A percentile compares a stretch with the other conserved stretches of the same genome.
These are phyloP conservation scores for Genyomyrus donnyi DNA, from an alignment of 2,113 vertebrate genomes.

Conservation along the genomic window DNA sequence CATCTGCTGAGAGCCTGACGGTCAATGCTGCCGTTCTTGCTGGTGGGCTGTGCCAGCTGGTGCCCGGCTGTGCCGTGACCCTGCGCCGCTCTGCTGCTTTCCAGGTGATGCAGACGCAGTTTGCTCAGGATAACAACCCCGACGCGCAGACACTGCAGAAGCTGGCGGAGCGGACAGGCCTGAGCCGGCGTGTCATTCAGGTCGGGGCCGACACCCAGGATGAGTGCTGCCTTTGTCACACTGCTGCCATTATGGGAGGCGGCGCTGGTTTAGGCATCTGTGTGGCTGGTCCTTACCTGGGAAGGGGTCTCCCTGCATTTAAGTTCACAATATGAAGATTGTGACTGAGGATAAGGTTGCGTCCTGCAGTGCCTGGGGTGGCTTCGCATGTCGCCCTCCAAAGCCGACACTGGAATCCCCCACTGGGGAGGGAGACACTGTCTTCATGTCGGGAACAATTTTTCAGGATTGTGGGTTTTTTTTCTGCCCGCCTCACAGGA, in stretches of 20 bases:
- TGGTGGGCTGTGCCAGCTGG: too few relatives aligned
- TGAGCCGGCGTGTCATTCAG: constrained; percentile 97
- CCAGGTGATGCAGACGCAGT: constrained; percentile 98
- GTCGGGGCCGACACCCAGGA: constrained; percentile 47
- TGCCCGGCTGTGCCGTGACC: neutral
- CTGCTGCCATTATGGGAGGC: too few relatives aligned
- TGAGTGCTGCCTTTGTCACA: neutral
- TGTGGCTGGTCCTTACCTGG: neutral
- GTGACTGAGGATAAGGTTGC: neutral
- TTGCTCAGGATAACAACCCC: constrained; percentile 98
- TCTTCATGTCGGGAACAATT: neutral
- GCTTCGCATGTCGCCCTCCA: too few relatives aligned
- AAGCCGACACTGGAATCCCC: too few relatives aligned
- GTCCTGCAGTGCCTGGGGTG: neutral
- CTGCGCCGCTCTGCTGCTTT: neutral
- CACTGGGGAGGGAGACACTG: too few relatives aligned
- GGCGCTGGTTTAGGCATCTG: neutral
- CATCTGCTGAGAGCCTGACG: too few relatives aligned
- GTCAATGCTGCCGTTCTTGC: neutral
- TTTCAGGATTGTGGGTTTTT: neutral
- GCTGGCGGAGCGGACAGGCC: constrained; percentile 90
- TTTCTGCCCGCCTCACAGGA: neutral
- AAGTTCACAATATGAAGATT: neutral
- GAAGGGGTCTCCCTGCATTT: neutral
- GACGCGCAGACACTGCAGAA: constrained; percentile 96